Conservation (phyloP, 1,140 invertebrate species). For the Drosophila micromelanica region DNA sequence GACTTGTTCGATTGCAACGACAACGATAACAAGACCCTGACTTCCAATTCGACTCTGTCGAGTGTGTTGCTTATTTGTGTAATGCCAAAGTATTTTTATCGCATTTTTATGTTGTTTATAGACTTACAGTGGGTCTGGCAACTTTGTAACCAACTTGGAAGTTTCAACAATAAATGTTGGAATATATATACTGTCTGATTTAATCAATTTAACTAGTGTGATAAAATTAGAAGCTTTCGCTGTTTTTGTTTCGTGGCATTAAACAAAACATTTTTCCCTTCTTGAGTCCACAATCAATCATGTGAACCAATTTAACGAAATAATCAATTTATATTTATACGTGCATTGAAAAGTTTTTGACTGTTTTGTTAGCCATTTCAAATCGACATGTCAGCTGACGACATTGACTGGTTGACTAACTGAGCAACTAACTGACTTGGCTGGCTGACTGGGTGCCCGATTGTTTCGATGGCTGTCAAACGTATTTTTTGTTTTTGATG, state of each 20-base stretch:
- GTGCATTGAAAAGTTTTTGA: constrained; percentile 4
- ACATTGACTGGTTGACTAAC: constrained; percentile 46
- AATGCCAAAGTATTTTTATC: constrained; percentile 52
- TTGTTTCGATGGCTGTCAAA: constrained; percentile 38
- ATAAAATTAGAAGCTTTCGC: too few relatives aligned
- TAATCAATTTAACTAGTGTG: too few relatives aligned
- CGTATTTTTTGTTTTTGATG: background rate
- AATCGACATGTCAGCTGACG: constrained; percentile 28
- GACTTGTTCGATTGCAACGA: constrained; percentile 40
- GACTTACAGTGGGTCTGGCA: constrained; percentile 21
- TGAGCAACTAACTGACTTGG: constrained; percentile 22
- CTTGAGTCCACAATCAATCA: too few relatives aligned
- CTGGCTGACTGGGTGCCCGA: constrained; percentile 4
- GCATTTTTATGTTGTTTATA: constrained; percentile 45
- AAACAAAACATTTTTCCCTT: too few relatives aligned
- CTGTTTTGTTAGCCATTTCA: background rate
- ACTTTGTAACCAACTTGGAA: constrained; percentile 11
- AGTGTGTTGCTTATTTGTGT: constrained; percentile 46
- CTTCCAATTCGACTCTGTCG: constrained; percentile 36
- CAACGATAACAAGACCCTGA: constrained; percentile 29
- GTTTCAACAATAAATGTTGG: background rate
- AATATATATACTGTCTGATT: too few relatives aligned
- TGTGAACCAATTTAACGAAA: constrained; percentile 1
- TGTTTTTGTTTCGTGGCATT: too few relatives aligned
- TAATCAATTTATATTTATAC: background rate